A percentile compares a stretch with the other conserved stretches of the same genome.
Conservation (phyloP, 2,888 invertebrate species). For the Liodrosophila aerea region DNA sequence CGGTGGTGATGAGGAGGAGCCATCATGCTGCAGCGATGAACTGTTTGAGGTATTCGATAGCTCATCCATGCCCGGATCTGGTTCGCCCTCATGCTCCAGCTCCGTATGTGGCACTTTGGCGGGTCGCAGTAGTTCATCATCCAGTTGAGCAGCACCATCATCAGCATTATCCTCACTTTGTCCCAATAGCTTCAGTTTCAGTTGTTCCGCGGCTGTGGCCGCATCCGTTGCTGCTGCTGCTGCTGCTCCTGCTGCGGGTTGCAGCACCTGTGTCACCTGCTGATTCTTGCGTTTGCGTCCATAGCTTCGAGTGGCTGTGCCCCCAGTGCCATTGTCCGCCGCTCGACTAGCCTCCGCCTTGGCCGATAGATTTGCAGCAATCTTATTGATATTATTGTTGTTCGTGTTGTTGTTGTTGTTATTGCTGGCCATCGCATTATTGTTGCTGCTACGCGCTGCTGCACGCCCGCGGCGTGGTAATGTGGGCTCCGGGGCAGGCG, state of each 20-base stretch:
- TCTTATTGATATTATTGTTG: constrained; percentile 76
- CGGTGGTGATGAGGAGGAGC: constrained; percentile 74
- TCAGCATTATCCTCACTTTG: constrained; percentile 19
- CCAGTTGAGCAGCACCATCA: constrained; percentile 18
- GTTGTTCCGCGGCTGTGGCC: constrained; percentile 35
- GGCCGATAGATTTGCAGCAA: constrained; percentile 75
- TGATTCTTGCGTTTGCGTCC: constrained; percentile 81
- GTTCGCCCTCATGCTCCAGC: constrained; percentile 47
- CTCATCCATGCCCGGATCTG: constrained; percentile 58
- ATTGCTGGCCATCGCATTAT: constrained; percentile 64
- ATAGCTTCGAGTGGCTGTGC: constrained; percentile 67
- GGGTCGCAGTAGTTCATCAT: constrained; percentile 56
- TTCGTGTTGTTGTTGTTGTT: constrained; percentile 24
- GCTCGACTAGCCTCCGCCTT: constrained; percentile 70
- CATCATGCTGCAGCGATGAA: constrained; percentile 66
- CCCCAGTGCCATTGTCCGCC: constrained; percentile 35
- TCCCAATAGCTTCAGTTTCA: constrained; percentile 53
- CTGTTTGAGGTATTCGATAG: constrained; percentile 62
- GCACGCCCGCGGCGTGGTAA: constrained; percentile 75
- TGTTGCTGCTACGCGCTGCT: constrained; percentile 69
- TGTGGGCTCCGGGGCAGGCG: constrained; percentile 33
- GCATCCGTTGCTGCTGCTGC: constrained; percentile 3
- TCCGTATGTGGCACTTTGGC: constrained; percentile 63
- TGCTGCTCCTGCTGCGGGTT: constrained; percentile 22
- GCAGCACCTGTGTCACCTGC: constrained; percentile 69